A percentile compares a stretch with the other conserved stretches of the same genome.
Evolutionary conservation across 2,113 vertebrate species (phyloP).

Genomic region (Holacanthus passer): DNA sequence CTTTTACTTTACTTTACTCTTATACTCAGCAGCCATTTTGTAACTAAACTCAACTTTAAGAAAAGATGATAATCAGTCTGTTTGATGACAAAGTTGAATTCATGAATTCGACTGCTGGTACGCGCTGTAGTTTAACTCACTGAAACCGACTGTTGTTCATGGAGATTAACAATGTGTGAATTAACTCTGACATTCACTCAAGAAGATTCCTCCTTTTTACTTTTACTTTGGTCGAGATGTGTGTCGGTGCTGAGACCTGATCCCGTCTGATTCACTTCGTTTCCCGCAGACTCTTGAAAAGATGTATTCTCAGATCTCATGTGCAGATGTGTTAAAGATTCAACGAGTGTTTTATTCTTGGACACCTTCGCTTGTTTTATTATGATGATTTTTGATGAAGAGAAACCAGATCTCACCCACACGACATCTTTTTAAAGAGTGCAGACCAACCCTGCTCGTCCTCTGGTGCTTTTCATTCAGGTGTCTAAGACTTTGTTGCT

Average conservation of each 20-base stretch:
- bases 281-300: too few relatives aligned
- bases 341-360: neutral
- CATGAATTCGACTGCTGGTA: slow-evolving; percentile 31
- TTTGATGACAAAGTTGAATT: slow-evolving; percentile 26
- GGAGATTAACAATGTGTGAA: neutral
- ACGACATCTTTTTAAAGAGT: neutral
- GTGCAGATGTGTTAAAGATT: neutral
- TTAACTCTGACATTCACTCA: slow-evolving; percentile 48
- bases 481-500: neutral
- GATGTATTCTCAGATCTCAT: neutral
- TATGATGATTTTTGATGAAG: neutral
- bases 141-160: slow-evolving; percentile 10
- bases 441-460: neutral
- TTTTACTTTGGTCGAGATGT: neutral
- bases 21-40: neutral
- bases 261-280: neutral
- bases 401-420: neutral
- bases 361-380: neutral
- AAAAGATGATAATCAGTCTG: neutral
- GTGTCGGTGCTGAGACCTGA: neutral
- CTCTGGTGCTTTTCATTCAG: slow-evolving; percentile 31
- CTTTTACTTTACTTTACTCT: neutral
- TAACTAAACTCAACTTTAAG: neutral
- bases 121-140: slow-evolving; percentile 5
- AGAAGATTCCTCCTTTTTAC: neutral